Base-by-base conservation (phyloP, 2,888 invertebrate genomes). In the Rhamnusium bicolor region DNA sequence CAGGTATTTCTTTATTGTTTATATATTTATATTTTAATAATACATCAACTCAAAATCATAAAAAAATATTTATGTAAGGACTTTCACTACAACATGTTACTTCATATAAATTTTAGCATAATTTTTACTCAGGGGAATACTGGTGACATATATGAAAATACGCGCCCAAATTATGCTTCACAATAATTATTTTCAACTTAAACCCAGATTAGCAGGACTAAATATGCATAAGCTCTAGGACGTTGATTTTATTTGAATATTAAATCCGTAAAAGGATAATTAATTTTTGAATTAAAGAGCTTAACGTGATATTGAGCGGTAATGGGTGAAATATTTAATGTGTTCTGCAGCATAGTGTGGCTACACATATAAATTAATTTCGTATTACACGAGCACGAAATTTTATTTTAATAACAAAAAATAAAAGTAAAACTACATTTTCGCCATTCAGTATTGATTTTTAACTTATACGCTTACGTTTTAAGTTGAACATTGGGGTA, bases 121-220 rank as follows among this genome's bases (percentile, higher is more conserved):
- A 54, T 54, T 24, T 14, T 24, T n/a, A 24, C 24, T n/a, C 5
- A 2, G 12, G 2, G 54, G 54, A 40, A 40, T 40, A 40, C 40
- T 40, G 65, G 14, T 29, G 53, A 21, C 18, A 51, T 46, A 54
- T 65, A 56, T 67, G 66, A 51, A 54, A 56, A 56, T 67, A 21
- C n/a, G 6, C 54, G 40, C 21, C 21, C 66, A 29, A 67, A 67
- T 67, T 67, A 67, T 40, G 56, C 29, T 24, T 46, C 54, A 47
- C 63, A 12, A 51, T 51, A 49, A 71, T 74, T 74, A 74, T 74
- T 74, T 74, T 71, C 69, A 63, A 71, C 74, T 74, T 66, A 74
- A 69, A 60, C 74, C 61, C 54, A 60, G 69, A 71, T 74, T 74
- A 71, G 65, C 56, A 53, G 47, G 51, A 47, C 51, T 58, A 71